These are phyloP conservation scores for Haliclona indistincta DNA, from an alignment of 37 sponge, comb jelly and placozoan species.

Conservation along the genomic window DNA sequence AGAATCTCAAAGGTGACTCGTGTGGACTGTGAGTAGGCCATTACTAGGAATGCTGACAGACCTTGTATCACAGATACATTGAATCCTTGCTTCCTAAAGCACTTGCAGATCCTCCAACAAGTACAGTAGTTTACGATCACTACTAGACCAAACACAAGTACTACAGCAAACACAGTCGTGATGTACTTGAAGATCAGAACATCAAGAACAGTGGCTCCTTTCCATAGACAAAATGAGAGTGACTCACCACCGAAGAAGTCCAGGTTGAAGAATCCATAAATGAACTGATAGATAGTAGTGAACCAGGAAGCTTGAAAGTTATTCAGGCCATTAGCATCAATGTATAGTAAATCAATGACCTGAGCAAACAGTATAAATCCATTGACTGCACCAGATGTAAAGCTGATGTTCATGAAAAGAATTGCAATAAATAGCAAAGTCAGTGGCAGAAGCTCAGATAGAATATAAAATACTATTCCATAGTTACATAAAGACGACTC, in stretches of 20 bases:
- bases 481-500: not conserved
- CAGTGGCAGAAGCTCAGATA: slow-evolving; percentile 45
- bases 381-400: slow-evolving; percentile 40
- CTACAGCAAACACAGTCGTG: slow-evolving; percentile 34
- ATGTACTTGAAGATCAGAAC: slow-evolving; percentile 33
- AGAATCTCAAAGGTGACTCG: slow-evolving; percentile 41
- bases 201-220: slow-evolving; percentile 30
- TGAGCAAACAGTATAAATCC: slow-evolving; percentile 58
- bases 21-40: slow-evolving; percentile 40
- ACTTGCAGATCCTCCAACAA: not conserved
- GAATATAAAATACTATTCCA: slow-evolving; percentile 24
- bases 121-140: slow-evolving; percentile 5
- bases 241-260: slow-evolving; percentile 28
- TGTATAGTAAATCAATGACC: slow-evolving; percentile 20
- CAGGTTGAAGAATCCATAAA: slow-evolving; percentile 45
- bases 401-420: slow-evolving; percentile 24
- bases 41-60: slow-evolving; percentile 35
- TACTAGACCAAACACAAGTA: slow-evolving; percentile 3
- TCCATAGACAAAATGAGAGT: slow-evolving; percentile 45
- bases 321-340: not conserved
- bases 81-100: not conserved
- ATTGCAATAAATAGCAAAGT: slow-evolving; percentile 23
- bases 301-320: not conserved
- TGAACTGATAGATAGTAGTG: not conserved
- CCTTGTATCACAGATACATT: slow-evolving; percentile 16